Conservation (phyloP, 2,888 invertebrate genomes). For the Omphaloscelis lunosa region DNA sequence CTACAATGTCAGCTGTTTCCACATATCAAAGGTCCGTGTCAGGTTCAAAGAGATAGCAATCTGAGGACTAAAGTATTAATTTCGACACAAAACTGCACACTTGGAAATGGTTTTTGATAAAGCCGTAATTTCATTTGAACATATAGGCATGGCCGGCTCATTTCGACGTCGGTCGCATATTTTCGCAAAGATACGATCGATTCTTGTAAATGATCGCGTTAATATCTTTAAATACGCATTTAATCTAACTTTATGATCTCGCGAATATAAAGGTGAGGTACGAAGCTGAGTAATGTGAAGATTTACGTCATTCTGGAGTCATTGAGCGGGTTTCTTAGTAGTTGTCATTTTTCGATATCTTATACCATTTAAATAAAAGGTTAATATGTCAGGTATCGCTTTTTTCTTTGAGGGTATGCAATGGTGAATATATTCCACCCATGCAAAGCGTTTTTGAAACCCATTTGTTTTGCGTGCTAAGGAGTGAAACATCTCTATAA, state of each 20-base stretch:
- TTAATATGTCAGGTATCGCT: slow-evolving; percentile 38
- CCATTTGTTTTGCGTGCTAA: not conserved
- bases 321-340: not conserved
- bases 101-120: slow-evolving; percentile 65
- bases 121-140: slow-evolving; percentile 64
- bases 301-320: slow-evolving; percentile 46
- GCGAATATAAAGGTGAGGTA: slow-evolving; percentile 34
- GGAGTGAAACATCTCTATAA: not conserved
- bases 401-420: slow-evolving; percentile 11
- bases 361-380: slow-evolving; percentile 35
- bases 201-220: slow-evolving; percentile 53
- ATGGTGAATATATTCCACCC: not conserved
- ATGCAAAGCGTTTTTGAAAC: not conserved
- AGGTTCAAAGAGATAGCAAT: slow-evolving; percentile 67
- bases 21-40: slow-evolving; percentile 50
- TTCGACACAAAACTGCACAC: slow-evolving; percentile 58
- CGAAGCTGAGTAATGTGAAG: slow-evolving; percentile 48
- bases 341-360: slow-evolving; percentile 25
- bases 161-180: slow-evolving; percentile 51
- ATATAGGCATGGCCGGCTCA: slow-evolving; percentile 34
- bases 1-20: slow-evolving; percentile 21
- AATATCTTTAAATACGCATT: slow-evolving; percentile 58
- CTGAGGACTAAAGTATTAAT: slow-evolving; percentile 50
- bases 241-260: slow-evolving; percentile 62
- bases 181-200: slow-evolving; percentile 62